Evolutionary conservation across 2,797 vertebrate species (phyloP), one percentile per base, ranked within the genome.

Genomic region (Mus spretus): DNA sequence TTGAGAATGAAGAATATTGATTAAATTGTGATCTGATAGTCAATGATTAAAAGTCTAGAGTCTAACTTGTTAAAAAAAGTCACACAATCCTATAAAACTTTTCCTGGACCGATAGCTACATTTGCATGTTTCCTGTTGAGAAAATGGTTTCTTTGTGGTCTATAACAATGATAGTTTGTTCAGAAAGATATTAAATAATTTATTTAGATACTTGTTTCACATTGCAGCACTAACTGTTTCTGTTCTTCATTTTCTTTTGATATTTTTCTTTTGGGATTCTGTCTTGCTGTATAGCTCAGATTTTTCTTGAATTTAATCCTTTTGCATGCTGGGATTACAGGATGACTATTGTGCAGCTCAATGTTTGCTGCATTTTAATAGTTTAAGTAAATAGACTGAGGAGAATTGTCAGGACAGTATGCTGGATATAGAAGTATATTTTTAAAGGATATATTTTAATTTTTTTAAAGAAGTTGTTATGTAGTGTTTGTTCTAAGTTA

Each of bases 101-200:
- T 74, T 26, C 82, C 96, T 72, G 75, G 15, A 17, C 63, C 57
- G 28, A 75, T 44, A 91, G 17, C 70, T 91, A 55, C 78, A 93
- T 53, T 70, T 77, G 40, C 2, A n/a, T 65, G 72, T 3, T 78
- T 78, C 10, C 17, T 10, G 78, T 40, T 61, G 14, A 94, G 83
- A 92, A 80, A 63, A 37, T 44, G 4, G 6, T 90, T 15, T 67
- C 20, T 92, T 40, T 74, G 24, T 84, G 67, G 4, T 89, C 15
- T 89, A 9, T 89, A 79, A 31, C 50, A 31, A 2, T 70, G 37
- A 61, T 17, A 70, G 4, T 90, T 57, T 34, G 86, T 26, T 95
- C 63, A 80, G 63, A 93, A 61, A 65, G 63, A 95, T 31, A 34
- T 77, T 67, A 90, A 90, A 72, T 89, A 40, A 75, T 90, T 96